These are phyloP conservation scores for Eupithecia exiguata DNA, from an alignment of 2,888 invertebrate genomes.

Conservation along the genomic window DNA sequence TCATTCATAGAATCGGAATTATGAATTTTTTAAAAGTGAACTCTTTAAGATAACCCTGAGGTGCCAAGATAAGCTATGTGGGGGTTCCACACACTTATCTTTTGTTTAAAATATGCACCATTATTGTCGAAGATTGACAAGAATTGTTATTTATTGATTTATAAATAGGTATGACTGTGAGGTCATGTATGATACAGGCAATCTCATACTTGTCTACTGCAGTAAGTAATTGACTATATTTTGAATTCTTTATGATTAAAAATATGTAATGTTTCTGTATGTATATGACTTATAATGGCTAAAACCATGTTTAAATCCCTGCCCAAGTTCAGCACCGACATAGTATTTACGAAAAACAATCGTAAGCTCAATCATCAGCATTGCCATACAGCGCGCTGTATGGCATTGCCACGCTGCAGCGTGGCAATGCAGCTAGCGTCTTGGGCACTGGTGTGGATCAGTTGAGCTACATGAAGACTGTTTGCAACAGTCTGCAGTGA, in stretches of 20 bases:
- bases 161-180: slow-evolving; percentile 1
- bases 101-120: slow-evolving; percentile 10
- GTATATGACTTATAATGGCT: no score
- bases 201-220: neutral
- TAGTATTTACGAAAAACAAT: no score
- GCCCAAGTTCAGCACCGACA: no score
- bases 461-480: no score
- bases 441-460: no score
- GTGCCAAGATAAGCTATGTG: slow-evolving; percentile 7
- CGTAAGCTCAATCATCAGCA: no score
- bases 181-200: neutral
- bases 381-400: no score
- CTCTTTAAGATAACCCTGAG: slow-evolving; percentile 3
- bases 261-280: no score
- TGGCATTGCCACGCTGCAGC: no score
- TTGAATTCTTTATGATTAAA: neutral
- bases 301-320: neutral
- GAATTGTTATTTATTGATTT: slow-evolving; percentile 12
- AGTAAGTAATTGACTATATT: neutral
- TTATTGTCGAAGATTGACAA: slow-evolving; percentile 10
- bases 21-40: neutral
- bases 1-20: no score
- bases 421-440: no score
- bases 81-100: slow-evolving; percentile 6
- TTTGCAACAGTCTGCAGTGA: no score